A percentile compares a stretch with the other conserved stretches of the same genome.
These are phyloP conservation scores for Ctenochaetus hawaiiensis DNA, from an alignment of 2,797 vertebrate species.

Conservation along the genomic window DNA sequence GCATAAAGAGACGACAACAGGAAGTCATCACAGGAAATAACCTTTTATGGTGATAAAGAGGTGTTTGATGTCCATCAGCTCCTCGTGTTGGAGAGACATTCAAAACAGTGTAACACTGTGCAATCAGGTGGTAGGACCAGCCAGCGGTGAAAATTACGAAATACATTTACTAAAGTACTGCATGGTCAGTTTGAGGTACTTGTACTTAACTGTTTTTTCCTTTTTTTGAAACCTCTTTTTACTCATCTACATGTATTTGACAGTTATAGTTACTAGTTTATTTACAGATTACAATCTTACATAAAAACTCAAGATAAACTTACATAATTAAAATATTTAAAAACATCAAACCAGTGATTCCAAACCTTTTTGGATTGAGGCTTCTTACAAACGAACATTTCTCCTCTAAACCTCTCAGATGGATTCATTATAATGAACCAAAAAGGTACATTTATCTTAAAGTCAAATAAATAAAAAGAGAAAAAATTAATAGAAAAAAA, in stretches of 20 bases:
- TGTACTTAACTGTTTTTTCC: background rate
- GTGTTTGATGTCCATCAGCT: constrained; percentile 9
- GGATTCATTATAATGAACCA: background rate
- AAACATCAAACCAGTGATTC: background rate
- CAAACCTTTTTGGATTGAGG: background rate
- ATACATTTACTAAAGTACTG: background rate
- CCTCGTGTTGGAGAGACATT: constrained; percentile 2
- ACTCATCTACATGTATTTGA: background rate
- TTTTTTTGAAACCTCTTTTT: background rate
- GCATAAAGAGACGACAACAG: constrained; percentile 8
- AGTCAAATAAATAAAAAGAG: background rate
- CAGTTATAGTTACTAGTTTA: background rate
- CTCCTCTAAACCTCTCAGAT: background rate
- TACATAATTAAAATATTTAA: background rate
- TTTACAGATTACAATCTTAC: background rate
- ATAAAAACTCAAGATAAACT: background rate
- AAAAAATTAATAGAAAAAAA: background rate
- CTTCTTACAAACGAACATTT: background rate
- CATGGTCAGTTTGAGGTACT: background rate
- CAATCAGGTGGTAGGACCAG: background rate
- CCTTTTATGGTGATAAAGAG: constrained; percentile 11
- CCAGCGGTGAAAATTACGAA: background rate
- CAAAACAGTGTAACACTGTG: no score
- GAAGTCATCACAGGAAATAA: constrained; percentile 37
- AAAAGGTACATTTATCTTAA: background rate